Evolutionary conservation across 1,140 invertebrate species (phyloP).

Genomic region (Phenacoccus solenopsis): DNA sequence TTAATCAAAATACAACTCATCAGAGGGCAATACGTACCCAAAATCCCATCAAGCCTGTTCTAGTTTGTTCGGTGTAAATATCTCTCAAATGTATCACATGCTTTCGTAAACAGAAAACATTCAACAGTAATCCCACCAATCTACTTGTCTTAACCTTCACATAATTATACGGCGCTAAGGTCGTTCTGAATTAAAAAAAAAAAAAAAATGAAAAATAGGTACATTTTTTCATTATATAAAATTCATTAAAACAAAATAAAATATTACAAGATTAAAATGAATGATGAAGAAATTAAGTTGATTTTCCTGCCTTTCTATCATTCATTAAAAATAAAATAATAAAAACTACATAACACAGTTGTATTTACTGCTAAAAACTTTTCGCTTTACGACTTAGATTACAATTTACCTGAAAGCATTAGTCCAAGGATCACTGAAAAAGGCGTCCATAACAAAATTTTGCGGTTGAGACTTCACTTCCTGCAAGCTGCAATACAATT

Average conservation of each 20-base stretch:
- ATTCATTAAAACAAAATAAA: background rate
- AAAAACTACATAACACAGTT: too few relatives aligned
- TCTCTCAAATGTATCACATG: conserved; percentile 66
- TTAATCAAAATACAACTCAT: background rate
- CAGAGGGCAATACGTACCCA: conserved; percentile 44
- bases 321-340: background rate
- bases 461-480: conserved; percentile 80
- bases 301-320: too few relatives aligned
- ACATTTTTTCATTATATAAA: too few relatives aligned
- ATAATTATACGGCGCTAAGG: conserved; percentile 54
- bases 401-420: conserved; percentile 42
- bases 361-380: too few relatives aligned
- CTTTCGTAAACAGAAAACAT: conserved; percentile 58
- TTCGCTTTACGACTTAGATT: too few relatives aligned
- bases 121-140: conserved; percentile 64
- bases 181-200: conserved; percentile 40
- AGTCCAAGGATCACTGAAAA: conserved; percentile 78
- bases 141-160: conserved; percentile 62
- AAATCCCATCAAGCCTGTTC: conserved; percentile 75
- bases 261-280: background rate
- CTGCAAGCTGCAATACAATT: conserved; percentile 60
- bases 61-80: conserved; percentile 71
- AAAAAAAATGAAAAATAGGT: conserved; percentile 12
- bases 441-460: conserved; percentile 61
- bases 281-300: too few relatives aligned